Percentiles rank a stretch among this genome's conserved stretches.
phyloP scores from a whole-genome alignment of 2,113 vertebrate species.

The Trematocara macrostoma region DNA sequence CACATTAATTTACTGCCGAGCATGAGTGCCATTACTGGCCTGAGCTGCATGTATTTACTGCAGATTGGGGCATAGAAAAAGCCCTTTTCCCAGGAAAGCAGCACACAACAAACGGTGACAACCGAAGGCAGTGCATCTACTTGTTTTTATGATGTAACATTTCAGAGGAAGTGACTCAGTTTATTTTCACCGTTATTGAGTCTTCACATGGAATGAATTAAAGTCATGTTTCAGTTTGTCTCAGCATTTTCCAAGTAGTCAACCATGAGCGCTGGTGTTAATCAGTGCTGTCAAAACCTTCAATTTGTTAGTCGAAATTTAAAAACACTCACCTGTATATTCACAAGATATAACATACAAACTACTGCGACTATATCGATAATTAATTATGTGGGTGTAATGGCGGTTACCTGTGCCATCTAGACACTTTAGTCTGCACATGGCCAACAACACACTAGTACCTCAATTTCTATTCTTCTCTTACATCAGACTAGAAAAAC shows the following conservation, averaged over 20 bases:
- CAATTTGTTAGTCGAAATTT: background rate
- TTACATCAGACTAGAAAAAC: background rate
- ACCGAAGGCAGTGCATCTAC: background rate
- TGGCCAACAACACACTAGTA: background rate
- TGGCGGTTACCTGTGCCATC: background rate
- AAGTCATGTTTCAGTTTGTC: background rate
- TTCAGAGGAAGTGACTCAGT: slow-evolving; percentile 17
- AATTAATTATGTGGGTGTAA: background rate
- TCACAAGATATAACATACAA: background rate
- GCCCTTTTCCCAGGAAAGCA: background rate
- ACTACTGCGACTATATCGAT: background rate
- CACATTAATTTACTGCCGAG: background rate
- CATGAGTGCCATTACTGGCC: background rate
- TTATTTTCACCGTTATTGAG: background rate
- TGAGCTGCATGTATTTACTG: background rate
- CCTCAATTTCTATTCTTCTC: background rate
- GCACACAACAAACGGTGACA: background rate
- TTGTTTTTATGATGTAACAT: slow-evolving; percentile 13
- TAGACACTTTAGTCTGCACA: background rate
- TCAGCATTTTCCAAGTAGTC: background rate
- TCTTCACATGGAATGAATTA: slow-evolving; percentile 28
- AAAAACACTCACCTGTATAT: background rate
- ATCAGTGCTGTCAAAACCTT: background rate
- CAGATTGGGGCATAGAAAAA: background rate
- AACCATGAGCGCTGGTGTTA: background rate